Conservation (phyloP, 2,888 invertebrate species). For the Allacma fusca region DNA sequence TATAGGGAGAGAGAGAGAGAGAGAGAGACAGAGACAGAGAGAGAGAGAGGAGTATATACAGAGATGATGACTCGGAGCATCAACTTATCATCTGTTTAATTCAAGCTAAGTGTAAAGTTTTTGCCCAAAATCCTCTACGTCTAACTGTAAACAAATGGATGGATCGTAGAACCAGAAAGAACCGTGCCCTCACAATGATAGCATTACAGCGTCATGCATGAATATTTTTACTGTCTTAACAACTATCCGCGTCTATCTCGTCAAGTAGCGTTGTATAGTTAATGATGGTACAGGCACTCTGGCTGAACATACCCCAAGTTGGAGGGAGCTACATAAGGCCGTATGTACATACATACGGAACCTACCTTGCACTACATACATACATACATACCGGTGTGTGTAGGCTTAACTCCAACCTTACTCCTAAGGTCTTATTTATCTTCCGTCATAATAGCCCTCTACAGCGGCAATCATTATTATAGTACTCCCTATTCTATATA, state of each 20-base stretch:
- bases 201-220: constrained; percentile 38
- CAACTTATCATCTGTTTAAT: constrained; percentile 47
- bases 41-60: not conserved
- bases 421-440: not conserved
- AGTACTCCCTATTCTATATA: not conserved
- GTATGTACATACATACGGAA: not conserved
- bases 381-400: not conserved
- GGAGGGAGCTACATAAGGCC: too few species aligned
- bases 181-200: constrained; percentile 42
- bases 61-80: not conserved
- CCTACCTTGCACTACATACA: not conserved
- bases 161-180: constrained; percentile 38
- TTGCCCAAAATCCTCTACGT: constrained; percentile 47
- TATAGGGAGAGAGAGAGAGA: not conserved
- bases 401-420: not conserved
- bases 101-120: constrained; percentile 40
- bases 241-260: constrained; percentile 9
- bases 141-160: constrained; percentile 51
- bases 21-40: constrained; percentile 14
- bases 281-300: too few species aligned
- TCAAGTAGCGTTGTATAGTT: not conserved
- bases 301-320: not conserved
- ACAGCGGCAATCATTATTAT: not conserved
- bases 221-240: constrained; percentile 40
- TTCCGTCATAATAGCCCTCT: not conserved